Percentiles rank a stretch among this genome's conserved stretches.
These are phyloP conservation scores for Pluvianellus socialis DNA, from an alignment of 2,113 vertebrate species.

Conservation along the genomic window DNA sequence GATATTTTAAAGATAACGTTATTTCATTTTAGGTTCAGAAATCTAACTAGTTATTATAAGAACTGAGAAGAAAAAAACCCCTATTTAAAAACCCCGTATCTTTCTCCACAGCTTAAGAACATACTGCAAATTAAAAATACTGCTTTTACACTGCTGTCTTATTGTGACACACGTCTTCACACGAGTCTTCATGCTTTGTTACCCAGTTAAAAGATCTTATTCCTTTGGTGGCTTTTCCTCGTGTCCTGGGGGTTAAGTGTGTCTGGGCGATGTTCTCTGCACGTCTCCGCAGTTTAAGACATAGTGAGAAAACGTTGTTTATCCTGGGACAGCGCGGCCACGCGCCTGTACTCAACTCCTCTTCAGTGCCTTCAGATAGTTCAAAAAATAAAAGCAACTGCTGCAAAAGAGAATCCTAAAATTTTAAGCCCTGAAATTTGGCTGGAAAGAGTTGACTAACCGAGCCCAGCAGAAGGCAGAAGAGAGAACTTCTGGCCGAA, in stretches of 20 bases:
- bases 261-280: neutral
- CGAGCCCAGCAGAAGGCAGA: neutral
- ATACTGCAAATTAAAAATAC: neutral
- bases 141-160: neutral
- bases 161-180: neutral
- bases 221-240: neutral
- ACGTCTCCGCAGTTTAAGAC: neutral
- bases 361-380: neutral
- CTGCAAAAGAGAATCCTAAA: neutral
- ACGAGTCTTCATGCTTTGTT: too few species aligned
- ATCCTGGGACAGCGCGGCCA: neutral
- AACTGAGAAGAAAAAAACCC: neutral
- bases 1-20: neutral
- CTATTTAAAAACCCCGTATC: fast-evolving
- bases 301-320: neutral
- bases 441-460: neutral
- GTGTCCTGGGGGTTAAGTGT: fast-evolving
- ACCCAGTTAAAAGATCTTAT: neutral
- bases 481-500: neutral
- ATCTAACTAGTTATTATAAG: neutral
- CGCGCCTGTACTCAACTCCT: neutral
- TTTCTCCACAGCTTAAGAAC: neutral
- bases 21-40: neutral
- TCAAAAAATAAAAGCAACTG: neutral
- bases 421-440: neutral